A percentile compares a stretch with the other conserved stretches of the same genome.
Conservation (phyloP, 2,888 invertebrate species). For the Lepidochrysops patricia region DNA sequence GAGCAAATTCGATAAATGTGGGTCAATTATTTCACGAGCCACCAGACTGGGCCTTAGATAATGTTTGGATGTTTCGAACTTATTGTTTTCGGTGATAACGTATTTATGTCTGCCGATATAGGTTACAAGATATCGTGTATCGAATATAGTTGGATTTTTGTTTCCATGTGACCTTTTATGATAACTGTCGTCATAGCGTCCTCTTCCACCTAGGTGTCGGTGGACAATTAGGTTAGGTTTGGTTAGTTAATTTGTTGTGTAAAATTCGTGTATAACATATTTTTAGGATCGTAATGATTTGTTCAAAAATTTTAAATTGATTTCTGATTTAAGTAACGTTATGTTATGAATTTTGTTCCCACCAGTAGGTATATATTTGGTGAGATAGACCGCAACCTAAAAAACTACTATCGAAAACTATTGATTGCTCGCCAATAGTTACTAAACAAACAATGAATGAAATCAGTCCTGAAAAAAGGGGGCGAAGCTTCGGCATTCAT, state of each 20-base stretch:
- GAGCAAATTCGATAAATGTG: slow-evolving; percentile 31
- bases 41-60: slow-evolving; percentile 47
- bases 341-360: neutral
- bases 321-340: neutral
- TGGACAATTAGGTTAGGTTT: neutral
- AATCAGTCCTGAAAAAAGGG: neutral
- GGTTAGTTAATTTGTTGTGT: too few relatives aligned
- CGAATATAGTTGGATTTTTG: slow-evolving; percentile 26
- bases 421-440: neutral
- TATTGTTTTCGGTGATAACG: slow-evolving; percentile 59
- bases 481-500: neutral
- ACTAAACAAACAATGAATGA: neutral
- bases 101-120: slow-evolving; percentile 41
- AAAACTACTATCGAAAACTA: neutral
- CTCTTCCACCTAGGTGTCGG: neutral
- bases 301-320: too few relatives aligned
- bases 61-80: slow-evolving; percentile 46
- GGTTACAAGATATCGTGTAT: slow-evolving; percentile 48
- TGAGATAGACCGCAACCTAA: neutral
- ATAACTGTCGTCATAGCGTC: neutral
- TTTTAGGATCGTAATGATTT: neutral
- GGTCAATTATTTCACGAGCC: slow-evolving; percentile 40
- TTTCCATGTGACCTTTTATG: slow-evolving; percentile 18
- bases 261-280: too few relatives aligned
- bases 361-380: neutral